A percentile compares a stretch with the other conserved stretches of the same genome.
Conservation (phyloP, 2,888 invertebrate species). For the Pollenia labialis region DNA sequence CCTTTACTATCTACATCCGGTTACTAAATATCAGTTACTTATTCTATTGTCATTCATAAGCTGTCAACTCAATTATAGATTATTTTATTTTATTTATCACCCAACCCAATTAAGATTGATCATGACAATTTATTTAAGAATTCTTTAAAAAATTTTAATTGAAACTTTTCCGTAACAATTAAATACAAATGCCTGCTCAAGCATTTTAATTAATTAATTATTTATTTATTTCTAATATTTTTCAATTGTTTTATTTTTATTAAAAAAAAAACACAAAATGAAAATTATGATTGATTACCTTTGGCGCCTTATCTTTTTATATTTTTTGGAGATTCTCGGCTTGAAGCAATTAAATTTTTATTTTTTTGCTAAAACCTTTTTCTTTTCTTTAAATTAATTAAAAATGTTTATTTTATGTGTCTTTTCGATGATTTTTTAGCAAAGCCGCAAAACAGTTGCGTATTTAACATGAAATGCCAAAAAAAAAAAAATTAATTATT, state of each 20-base stretch:
- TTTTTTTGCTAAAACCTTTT: constrained; percentile 11
- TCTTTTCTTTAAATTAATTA: constrained; percentile 7
- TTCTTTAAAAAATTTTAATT: not conserved
- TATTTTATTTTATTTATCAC: constrained; percentile 7
- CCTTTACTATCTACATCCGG: not conserved
- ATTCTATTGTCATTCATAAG: not conserved
- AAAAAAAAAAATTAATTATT: constrained; percentile 37
- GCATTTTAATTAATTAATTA: too few relatives aligned
- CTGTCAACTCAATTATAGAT: not conserved
- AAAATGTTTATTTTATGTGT: constrained; percentile 47
- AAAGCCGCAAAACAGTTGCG: constrained; percentile 33
- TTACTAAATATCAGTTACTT: not conserved
- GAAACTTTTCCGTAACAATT: not conserved
- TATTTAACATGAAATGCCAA: constrained; percentile 19
- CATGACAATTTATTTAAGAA: not conserved
- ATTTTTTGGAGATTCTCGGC: constrained; percentile 7
- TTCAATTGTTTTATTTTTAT: too few relatives aligned
- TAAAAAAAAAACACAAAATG: not conserved
- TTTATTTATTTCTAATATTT: too few relatives aligned
- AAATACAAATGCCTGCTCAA: not conserved
- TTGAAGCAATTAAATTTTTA: constrained; percentile 12
- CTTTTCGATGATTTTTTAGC: constrained; percentile 51
- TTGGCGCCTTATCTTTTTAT: constrained; percentile 15
- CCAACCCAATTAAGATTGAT: constrained; percentile 13
- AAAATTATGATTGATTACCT: constrained; percentile 50